These are phyloP conservation scores for Dioctria linearis DNA, from an alignment of 2,888 invertebrate species.

Conservation along the genomic window DNA sequence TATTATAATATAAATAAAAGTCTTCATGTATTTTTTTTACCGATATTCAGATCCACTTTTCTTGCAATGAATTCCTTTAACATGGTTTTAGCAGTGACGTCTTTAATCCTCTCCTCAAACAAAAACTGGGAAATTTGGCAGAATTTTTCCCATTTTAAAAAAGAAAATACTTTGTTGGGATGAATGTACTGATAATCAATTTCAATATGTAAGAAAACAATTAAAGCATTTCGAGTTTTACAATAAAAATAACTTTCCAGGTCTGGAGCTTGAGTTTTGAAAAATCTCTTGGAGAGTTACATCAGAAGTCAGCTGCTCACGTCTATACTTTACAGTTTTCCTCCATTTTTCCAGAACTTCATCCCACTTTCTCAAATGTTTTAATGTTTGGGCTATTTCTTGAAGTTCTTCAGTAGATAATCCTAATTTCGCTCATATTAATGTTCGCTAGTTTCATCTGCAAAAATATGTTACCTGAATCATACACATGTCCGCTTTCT, in stretches of 20 bases:
- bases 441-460: too few species aligned
- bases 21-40: background rate
- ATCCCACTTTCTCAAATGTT: conserved; percentile 33
- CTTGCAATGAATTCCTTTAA: too few species aligned
- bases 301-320: background rate
- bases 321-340: conserved; percentile 4
- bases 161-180: background rate
- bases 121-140: too few species aligned
- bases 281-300: background rate
- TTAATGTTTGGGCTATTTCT: background rate
- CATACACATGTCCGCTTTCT: too few species aligned
- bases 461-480: too few species aligned
- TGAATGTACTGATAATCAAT: conserved; percentile 34
- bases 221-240: too few species aligned
- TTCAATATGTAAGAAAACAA: conserved; percentile 6
- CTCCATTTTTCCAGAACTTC: conserved; percentile 18
- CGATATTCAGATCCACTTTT: background rate
- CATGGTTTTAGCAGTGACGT: too few species aligned
- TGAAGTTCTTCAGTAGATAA: too few species aligned
- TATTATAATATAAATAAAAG: background rate
- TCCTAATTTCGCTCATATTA: too few species aligned
- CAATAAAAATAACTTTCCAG: too few species aligned
- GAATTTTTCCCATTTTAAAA: too few species aligned
- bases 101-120: too few species aligned
- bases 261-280: conserved; percentile 19